These are phyloP conservation scores for Choloepus hoffmanni DNA, from an alignment of 2,113 vertebrate species.

Conservation along the genomic window DNA sequence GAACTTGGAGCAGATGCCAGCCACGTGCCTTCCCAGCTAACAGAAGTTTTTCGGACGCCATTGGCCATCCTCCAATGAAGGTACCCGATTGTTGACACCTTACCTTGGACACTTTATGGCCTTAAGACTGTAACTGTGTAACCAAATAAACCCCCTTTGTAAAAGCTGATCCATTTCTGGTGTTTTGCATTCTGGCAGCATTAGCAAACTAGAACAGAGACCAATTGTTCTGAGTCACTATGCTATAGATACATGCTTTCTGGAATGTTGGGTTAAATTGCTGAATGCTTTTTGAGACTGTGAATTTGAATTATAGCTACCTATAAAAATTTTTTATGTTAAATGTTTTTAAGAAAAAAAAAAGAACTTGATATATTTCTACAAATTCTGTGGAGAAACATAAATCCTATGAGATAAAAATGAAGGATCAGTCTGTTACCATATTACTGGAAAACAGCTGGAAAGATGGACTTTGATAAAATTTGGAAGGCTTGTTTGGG, in stretches of 20 bases:
- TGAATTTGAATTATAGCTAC: not conserved
- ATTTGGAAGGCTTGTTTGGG: not conserved
- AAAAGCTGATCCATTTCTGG: too few relatives aligned
- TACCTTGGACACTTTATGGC: too few relatives aligned
- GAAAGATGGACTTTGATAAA: not conserved
- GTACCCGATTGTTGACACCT: too few relatives aligned
- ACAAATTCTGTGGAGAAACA: slow-evolving; percentile 23
- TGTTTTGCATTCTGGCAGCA: too few relatives aligned
- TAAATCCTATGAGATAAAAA: slow-evolving; percentile 44
- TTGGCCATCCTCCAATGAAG: too few relatives aligned
- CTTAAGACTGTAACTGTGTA: too few relatives aligned
- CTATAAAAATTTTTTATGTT: slow-evolving; percentile 6
- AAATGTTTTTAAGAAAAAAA: not conserved
- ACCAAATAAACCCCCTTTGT: too few relatives aligned
- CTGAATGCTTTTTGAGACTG: not conserved
- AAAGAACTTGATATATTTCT: not conserved
- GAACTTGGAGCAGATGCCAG: too few relatives aligned
- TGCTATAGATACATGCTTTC: not conserved
- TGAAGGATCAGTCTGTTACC: not conserved
- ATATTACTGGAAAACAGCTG: not conserved
- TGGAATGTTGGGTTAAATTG: not conserved
- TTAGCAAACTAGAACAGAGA: too few relatives aligned
- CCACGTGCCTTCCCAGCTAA: too few relatives aligned
- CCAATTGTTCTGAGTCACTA: not conserved
- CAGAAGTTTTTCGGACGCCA: too few relatives aligned